Evolutionary conservation across 2,113 vertebrate genomes (phyloP).

Genomic region (Pampusana beccarii): DNA sequence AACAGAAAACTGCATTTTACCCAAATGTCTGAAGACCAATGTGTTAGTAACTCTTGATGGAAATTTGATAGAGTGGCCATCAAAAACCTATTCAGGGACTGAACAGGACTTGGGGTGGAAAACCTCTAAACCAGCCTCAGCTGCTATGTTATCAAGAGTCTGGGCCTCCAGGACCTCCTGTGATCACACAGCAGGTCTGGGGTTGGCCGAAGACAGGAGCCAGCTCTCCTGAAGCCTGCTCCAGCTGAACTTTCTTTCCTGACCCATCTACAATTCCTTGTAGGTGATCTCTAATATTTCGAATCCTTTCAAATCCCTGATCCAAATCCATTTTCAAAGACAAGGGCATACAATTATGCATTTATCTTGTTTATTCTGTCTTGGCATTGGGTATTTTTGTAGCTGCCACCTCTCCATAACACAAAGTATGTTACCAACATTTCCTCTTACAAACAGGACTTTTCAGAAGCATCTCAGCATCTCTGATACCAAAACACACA

Average conservation of each 20-base stretch:
- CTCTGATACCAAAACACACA: not conserved
- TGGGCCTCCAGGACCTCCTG: not conserved
- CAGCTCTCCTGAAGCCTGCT: not conserved
- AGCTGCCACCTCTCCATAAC: not conserved
- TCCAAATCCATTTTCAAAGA: not conserved
- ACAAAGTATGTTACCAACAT: not conserved
- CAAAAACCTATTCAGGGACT: not conserved
- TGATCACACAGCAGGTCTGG: not conserved
- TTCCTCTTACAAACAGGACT: not conserved
- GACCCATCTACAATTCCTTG: not conserved
- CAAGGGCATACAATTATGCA: not conserved
- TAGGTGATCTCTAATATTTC: not conserved
- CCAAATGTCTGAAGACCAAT: not conserved
- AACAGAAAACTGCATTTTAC: not conserved
- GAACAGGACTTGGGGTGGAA: not conserved
- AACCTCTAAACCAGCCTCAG: not conserved
- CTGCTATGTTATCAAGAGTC: not conserved
- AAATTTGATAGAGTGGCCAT: not conserved
- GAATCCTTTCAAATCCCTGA: not conserved
- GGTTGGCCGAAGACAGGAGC: not conserved
- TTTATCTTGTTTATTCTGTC: not conserved
- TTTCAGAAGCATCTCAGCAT: not conserved
- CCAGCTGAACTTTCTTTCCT: not conserved
- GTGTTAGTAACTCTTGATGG: not conserved
- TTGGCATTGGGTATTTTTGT: not conserved